Evolutionary conservation across 2,113 vertebrate genomes (phyloP).

Genomic region (Oophaga pumilio): DNA sequence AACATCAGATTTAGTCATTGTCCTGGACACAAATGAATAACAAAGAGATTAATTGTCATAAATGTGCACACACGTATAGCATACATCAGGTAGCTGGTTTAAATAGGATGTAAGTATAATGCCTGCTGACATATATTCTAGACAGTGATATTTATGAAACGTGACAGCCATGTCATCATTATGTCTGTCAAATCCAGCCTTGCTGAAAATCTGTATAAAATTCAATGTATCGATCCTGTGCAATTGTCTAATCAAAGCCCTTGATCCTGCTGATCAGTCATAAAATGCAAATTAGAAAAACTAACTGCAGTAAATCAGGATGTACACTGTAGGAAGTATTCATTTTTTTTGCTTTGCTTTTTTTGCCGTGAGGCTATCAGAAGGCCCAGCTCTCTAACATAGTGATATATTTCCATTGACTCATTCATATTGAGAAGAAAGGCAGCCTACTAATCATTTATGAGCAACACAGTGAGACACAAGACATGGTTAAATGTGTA

Average conservation of each 20-base stretch:
- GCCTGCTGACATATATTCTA: neutral
- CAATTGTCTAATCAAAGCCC: neutral
- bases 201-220: neutral
- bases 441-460: neutral
- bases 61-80: too few relatives aligned
- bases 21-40: neutral
- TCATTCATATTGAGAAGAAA: neutral
- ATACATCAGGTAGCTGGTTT: too few relatives aligned
- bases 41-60: neutral
- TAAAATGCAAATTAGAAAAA: neutral
- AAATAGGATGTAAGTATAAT: neutral
- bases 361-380: neutral
- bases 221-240: neutral
- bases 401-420: slow-evolving; percentile 4
- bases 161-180: neutral
- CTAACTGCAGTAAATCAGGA: neutral
- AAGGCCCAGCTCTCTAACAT: neutral
- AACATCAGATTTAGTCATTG: neutral
- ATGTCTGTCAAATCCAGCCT: neutral
- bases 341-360: neutral
- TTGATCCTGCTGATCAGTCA: neutral
- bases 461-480: neutral
- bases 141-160: neutral
- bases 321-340: neutral
- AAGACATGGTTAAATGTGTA: neutral